Percentiles rank a stretch among this genome's conserved stretches.
Conservation (phyloP, 2,888 invertebrate species). For the Caenorhabditis sp. region DNA sequence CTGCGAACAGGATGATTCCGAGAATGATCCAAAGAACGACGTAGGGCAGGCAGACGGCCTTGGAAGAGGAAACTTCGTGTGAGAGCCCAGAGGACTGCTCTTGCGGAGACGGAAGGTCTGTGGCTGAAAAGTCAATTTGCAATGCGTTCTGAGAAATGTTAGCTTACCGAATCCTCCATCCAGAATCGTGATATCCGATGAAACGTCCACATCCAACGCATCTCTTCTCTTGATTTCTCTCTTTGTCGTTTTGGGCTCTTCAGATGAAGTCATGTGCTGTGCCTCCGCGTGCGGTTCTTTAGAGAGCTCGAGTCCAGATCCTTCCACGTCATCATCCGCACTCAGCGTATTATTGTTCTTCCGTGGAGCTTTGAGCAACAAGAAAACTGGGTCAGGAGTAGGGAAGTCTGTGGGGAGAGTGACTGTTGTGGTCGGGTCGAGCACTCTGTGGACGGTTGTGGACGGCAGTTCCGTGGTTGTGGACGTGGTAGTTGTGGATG, state of each 20-base stretch:
- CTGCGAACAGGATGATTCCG: slow-evolving; percentile 62
- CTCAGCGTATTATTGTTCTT: slow-evolving; percentile 10
- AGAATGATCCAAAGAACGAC: slow-evolving; percentile 64
- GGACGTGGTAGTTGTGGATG: slow-evolving; percentile 11
- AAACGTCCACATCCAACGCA: slow-evolving; percentile 74
- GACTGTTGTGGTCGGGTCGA: slow-evolving; percentile 54
- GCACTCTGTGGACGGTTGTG: slow-evolving; percentile 22
- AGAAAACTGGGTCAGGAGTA: slow-evolving; percentile 50
- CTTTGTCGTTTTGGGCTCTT: slow-evolving; percentile 46
- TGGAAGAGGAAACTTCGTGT: slow-evolving; percentile 25
- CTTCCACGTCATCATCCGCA: slow-evolving; percentile 51
- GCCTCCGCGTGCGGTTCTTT: slow-evolving; percentile 28
- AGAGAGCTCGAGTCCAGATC: slow-evolving; percentile 31
- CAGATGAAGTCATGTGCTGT: slow-evolving; percentile 42
- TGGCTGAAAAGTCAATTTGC: slow-evolving; percentile 29
- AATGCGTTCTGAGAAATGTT: background rate
- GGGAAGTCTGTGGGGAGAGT: slow-evolving; percentile 63
- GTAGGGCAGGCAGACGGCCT: slow-evolving; percentile 64
- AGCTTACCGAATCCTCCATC: slow-evolving; percentile 71
- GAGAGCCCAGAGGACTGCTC: slow-evolving; percentile 38
- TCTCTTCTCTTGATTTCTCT: slow-evolving; percentile 65
- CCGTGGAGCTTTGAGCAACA: slow-evolving; percentile 40
- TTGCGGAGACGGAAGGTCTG: slow-evolving; percentile 50
- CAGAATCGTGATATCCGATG: slow-evolving; percentile 76
- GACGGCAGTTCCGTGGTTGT: background rate